Evolutionary conservation across 2,113 vertebrate species (phyloP).

Genomic region (Coryphaenoides rupestris): DNA sequence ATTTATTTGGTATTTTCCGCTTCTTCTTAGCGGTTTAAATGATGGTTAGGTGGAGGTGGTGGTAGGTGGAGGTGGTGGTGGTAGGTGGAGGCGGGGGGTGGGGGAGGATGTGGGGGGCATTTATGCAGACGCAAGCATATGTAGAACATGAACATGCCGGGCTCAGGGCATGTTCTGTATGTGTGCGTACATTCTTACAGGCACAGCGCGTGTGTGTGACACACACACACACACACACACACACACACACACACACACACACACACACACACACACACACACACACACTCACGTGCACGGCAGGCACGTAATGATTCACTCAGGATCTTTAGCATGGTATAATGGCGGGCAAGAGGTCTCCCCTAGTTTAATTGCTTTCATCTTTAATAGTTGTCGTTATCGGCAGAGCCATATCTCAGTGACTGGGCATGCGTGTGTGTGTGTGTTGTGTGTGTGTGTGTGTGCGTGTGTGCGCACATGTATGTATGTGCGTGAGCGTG

Average conservation of each 20-base stretch:
- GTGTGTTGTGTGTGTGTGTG: not conserved
- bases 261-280: not conserved
- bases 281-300: conserved; percentile 11
- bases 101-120: conserved; percentile 18
- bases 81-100: too few species aligned
- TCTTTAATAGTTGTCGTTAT: conserved; percentile 69
- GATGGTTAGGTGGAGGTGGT: too few species aligned
- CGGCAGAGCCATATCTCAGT: conserved; percentile 61
- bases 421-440: conserved; percentile 14
- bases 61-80: too few species aligned
- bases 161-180: conserved; percentile 34
- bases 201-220: too few species aligned
- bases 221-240: conserved; percentile 1
- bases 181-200: conserved; percentile 1
- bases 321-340: conserved; percentile 47
- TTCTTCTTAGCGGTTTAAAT: conserved; percentile 48
- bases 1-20: conserved; percentile 18
- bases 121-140: conserved; percentile 60
- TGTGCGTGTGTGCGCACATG: not conserved
- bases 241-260: conserved; percentile 8
- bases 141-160: too few species aligned
- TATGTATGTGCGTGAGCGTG: conserved; percentile 10
- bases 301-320: conserved; percentile 57
- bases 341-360: conserved; percentile 63
- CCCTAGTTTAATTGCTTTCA: conserved; percentile 70